Evolutionary conservation across 2,888 invertebrate species (phyloP).

Genomic region (Amitus sp.): DNA sequence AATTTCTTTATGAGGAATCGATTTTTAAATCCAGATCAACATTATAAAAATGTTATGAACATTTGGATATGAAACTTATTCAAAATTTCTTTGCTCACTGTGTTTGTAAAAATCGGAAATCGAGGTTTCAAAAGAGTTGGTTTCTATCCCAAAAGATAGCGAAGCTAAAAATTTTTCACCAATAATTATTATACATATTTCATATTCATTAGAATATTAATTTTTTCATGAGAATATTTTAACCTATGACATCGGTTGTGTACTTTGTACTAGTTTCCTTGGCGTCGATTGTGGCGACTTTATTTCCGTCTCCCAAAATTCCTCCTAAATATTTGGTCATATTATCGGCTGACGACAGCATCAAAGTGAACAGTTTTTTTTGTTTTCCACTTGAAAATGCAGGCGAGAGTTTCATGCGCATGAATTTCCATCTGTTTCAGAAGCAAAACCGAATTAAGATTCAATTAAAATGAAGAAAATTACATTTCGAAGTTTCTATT

Average conservation of each 20-base stretch:
- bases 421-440: slow-evolving; percentile 62
- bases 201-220: no score
- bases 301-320: slow-evolving; percentile 13
- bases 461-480: no score
- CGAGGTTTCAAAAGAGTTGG: neutral
- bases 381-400: slow-evolving; percentile 70
- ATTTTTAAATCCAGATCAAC: no score
- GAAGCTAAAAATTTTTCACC: no score
- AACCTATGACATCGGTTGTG: slow-evolving; percentile 52
- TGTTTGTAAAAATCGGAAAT: neutral
- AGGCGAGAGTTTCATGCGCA: slow-evolving; percentile 67
- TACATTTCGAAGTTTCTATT: no score
- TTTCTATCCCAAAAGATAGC: neutral
- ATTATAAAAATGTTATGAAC: no score
- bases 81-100: no score
- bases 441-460: no score
- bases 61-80: no score
- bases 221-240: no score
- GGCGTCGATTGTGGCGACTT: slow-evolving; percentile 25
- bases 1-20: no score
- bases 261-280: slow-evolving; percentile 43
- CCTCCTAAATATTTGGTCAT: slow-evolving; percentile 41
- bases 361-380: slow-evolving; percentile 66
- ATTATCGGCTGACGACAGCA: slow-evolving; percentile 58
- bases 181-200: no score